phyloP scores from a whole-genome alignment of 1,140 invertebrate genomes.

The Himalopsyche phryganea region DNA sequence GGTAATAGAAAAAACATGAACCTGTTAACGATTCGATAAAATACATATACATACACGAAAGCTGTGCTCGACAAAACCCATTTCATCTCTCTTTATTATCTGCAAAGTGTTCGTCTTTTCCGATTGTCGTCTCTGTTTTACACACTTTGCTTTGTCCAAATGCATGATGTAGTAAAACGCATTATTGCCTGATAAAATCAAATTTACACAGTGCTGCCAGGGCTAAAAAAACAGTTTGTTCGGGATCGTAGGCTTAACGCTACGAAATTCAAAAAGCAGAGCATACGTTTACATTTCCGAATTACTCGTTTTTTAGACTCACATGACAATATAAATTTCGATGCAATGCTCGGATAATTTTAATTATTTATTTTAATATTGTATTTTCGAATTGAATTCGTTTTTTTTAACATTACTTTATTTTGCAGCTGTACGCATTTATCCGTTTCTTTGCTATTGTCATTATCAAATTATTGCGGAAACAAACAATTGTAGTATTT shows the following conservation, averaged over 20 bases:
- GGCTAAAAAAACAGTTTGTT: constrained; percentile 20
- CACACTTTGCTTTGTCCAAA: constrained; percentile 18
- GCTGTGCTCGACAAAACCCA: background rate
- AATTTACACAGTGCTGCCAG: constrained; percentile 24
- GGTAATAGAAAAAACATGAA: constrained; percentile 35
- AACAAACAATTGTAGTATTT: too few species aligned
- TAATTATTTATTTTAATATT: too few species aligned
- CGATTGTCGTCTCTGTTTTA: background rate
- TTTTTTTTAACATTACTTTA: too few species aligned
- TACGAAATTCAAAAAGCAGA: background rate
- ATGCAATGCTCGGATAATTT: too few species aligned
- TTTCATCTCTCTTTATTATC: background rate
- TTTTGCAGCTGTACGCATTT: too few species aligned
- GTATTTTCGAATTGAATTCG: too few species aligned
- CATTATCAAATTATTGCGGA: too few species aligned
- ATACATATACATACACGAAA: constrained; percentile 18
- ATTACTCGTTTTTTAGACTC: too few species aligned
- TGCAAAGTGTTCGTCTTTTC: background rate
- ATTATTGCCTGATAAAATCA: constrained; percentile 32
- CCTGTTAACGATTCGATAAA: constrained; percentile 29
- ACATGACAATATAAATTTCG: too few species aligned
- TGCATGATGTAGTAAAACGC: constrained; percentile 17
- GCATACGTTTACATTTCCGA: too few species aligned
- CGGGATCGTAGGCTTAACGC: constrained; percentile 3
- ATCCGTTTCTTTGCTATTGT: too few species aligned